Evolutionary conservation across 2,888 invertebrate genomes (phyloP).

Genomic region (Coremacera marginata): DNA sequence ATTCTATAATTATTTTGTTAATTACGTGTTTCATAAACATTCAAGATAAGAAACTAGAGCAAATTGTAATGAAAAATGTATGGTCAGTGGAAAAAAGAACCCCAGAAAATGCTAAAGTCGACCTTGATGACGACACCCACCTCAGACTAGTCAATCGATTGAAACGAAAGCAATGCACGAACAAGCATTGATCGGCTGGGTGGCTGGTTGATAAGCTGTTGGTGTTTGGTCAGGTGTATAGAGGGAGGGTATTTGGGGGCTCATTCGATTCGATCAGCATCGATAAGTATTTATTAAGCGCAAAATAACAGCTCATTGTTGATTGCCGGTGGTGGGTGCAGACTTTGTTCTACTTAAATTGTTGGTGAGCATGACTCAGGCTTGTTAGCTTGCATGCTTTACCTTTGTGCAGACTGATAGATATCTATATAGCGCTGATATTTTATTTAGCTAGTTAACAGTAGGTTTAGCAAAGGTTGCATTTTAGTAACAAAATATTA

Average conservation of each 20-base stretch:
- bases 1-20: constrained; percentile 21
- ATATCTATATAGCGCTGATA: no score
- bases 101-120: neutral
- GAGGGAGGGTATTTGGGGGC: neutral
- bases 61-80: neutral
- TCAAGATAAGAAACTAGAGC: neutral
- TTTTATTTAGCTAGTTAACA: no score
- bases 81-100: neutral
- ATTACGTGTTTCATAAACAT: neutral
- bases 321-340: neutral
- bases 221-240: neutral
- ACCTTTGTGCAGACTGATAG: no score
- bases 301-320: neutral
- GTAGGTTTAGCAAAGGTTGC: no score
- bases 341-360: neutral
- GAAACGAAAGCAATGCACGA: neutral
- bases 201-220: no score
- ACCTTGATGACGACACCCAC: constrained; percentile 9
- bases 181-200: neutral
- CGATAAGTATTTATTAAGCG: neutral
- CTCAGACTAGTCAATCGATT: neutral
- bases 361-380: neutral
- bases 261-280: no score
- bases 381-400: no score
- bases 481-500: no score